A percentile compares a stretch with the other conserved stretches of the same genome.
Conservation (phyloP, 2,797 vertebrate genomes). For the Mycteria americana region DNA sequence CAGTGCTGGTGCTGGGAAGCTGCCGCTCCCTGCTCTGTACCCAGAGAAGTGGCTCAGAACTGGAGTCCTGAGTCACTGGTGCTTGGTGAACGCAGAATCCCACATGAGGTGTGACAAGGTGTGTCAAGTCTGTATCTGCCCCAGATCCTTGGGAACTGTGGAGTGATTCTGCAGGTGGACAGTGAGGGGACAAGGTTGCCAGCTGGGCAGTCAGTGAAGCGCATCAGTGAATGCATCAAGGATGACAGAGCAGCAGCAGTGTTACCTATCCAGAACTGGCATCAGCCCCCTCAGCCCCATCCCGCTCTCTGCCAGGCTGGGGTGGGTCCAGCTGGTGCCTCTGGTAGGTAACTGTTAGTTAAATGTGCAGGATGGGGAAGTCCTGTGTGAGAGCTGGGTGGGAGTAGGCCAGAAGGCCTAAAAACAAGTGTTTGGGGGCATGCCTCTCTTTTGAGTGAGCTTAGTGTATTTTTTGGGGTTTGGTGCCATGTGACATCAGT, state of each 20-base stretch:
- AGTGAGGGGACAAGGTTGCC: background rate
- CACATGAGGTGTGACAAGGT: background rate
- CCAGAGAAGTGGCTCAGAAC: background rate
- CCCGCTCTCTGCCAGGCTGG: accelerated
- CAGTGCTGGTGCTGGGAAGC: background rate
- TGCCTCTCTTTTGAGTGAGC: background rate
- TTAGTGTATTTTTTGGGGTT: background rate
- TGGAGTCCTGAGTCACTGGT: background rate
- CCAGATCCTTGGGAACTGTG: background rate
- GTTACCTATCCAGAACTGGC: background rate
- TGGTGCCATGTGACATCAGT: background rate
- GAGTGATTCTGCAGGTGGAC: background rate
- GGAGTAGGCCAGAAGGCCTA: background rate
- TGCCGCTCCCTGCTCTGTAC: background rate
- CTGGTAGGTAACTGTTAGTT: background rate
- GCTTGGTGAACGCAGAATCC: background rate
- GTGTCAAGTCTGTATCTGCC: background rate
- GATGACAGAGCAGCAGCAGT: background rate
- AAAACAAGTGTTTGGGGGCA: background rate
- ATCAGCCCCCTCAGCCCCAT: background rate
- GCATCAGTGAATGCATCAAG: background rate
- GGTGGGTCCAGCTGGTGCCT: background rate
- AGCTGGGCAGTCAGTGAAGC: background rate
- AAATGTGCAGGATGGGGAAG: background rate
- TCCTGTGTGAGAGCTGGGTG: background rate